phyloP scores from a whole-genome alignment of 2,797 vertebrate genomes.

The Onychomys arenicola region DNA sequence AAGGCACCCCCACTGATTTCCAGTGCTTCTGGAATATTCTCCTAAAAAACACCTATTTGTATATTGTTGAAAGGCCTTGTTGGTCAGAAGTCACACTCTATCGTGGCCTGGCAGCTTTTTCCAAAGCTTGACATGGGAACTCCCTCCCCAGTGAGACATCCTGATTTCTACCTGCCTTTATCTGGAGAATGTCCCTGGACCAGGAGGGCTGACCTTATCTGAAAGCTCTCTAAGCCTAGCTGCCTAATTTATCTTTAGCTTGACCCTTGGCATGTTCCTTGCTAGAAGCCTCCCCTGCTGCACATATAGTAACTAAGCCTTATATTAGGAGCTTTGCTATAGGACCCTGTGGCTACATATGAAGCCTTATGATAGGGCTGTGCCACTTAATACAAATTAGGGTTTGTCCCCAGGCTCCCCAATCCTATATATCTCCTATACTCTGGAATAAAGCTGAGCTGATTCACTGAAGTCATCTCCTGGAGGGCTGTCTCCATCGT shows the following conservation, averaged over 20 bases:
- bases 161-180: not conserved
- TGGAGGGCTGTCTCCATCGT: not conserved
- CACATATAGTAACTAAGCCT: not conserved
- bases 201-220: not conserved
- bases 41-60: slow-evolving; percentile 14
- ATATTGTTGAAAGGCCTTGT: not conserved
- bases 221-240: not conserved
- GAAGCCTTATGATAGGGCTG: not conserved
- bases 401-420: not conserved
- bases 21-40: not conserved
- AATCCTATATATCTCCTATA: not conserved
- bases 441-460: not conserved
- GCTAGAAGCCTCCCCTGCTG: not conserved
- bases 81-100: not conserved
- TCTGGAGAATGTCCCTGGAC: not conserved
- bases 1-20: slow-evolving; percentile 7
- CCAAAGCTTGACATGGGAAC: not conserved
- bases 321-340: not conserved
- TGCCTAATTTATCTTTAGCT: not conserved
- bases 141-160: not conserved
- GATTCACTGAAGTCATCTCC: not conserved
- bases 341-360: not conserved
- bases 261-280: not conserved
- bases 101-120: not conserved
- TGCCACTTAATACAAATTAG: not conserved